Base-by-base conservation (phyloP, 2,797 vertebrate genomes). In the Chloroceryle inda region DNA sequence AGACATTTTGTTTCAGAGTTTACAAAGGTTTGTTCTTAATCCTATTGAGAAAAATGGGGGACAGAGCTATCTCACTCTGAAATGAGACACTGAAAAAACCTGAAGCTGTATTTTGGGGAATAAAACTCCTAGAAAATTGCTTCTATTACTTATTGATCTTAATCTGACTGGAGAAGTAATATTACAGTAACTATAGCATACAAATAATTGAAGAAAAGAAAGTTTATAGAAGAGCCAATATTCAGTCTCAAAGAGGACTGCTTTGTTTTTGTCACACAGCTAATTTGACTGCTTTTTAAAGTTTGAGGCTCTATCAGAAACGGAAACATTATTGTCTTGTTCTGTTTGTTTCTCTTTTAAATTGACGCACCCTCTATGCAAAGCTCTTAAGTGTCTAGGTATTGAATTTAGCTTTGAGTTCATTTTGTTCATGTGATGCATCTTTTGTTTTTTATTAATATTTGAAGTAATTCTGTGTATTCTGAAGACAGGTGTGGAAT, bases 391-490 rank as follows among this genome's bases (percentile, higher is more conserved):
- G 1, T 16, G 4, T 27, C 13, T 37, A 18, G 6, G 6, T 1
- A 10, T 10, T 55, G 7, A 74, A 22, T 73, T 87, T 77, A 12
- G 1, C 8, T 67, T 73, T 66, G 23, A 79, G 33, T 26, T 3
- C 1, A 0, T 53, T 91, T 24, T 53, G 5, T 42, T 69, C 7
- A 9, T 2, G 1, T 18, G 7, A 61, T 15, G 9, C 2, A 18
- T 64, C 55, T 38, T 22, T 24, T 18, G n/a, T 4, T 4, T 56
- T 61, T 73, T 58, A 40, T 37, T 52, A 22, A 45, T 35, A 33
- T n/a, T 86, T 72, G 10, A 86, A 67, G 44, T 13, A 72, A 37
- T 86, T 55, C 5, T 8, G 0, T 35, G 1, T 31, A 11, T 37
- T 35, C 35, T 42, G 27, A 69, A 83, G 7, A 22, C 3, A 62